Base-by-base conservation (phyloP, 2,113 vertebrate species). In the Halichoerus grypus region DNA sequence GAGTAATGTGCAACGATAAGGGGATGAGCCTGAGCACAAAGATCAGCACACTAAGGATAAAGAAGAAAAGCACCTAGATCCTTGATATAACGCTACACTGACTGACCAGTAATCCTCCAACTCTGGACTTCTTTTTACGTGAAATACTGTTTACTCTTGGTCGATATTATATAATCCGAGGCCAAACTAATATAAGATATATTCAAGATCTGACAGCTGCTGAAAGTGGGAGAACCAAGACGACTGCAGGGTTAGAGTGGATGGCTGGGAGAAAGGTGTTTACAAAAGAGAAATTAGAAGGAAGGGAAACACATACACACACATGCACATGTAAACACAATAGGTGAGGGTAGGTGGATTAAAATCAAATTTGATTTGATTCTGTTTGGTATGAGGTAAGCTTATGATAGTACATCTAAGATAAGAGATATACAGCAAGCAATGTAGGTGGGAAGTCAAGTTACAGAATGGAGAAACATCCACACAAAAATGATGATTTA, bases 221-320 rank as follows among this genome's bases (percentile, higher is more conserved):
- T 15, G 51, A 83, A 67, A 86, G 36, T 61, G 36, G 42, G 82
- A 83, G 24, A 86, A 86, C 49, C 19, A 82, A 88, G 49, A 76
- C 42, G 26, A 91, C 49, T 33, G 3, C 7, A 85, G 88, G 24
- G 11, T 91, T 94, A 90, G 42, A 80, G 10, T 55, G n/a, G 33
- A 49, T 80, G 21, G 69, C 61, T 89, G 24, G 55, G 18, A 83
- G 55, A 65, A 49, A 72, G 33, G 28, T 71, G 26, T 15, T 87
- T 72, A 55, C 46, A 82, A 86, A 86, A 95, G 36, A 80, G 76
- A 80, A 93, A 65, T 63, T 18, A 84, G 28, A 49, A 94, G 22
- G 24, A 95, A 90, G 74, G 42, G 63, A 9, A 80, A 80, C 46
- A 81, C 5, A 55, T 26, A 76, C 10, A 91, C 12, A 67, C 21